Conservation (phyloP, 2,113 vertebrate genomes). For the Nycticryphes semicollaris region DNA sequence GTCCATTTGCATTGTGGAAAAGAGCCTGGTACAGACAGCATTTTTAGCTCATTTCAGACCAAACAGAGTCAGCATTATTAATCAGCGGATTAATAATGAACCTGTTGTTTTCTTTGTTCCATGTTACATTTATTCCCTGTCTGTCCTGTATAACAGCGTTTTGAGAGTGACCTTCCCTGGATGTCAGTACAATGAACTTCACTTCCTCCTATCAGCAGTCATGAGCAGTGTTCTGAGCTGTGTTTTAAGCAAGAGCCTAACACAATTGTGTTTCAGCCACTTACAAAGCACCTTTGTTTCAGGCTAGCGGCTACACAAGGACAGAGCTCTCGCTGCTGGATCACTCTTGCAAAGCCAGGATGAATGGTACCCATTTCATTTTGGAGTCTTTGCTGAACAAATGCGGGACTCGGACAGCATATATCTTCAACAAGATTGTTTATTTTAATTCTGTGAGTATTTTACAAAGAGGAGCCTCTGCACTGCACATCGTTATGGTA, state of each 20-base stretch:
- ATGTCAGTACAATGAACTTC: slow-evolving; percentile 11
- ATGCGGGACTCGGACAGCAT: slow-evolving; percentile 79
- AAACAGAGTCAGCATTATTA: slow-evolving; percentile 34
- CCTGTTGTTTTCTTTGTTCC: slow-evolving; percentile 40
- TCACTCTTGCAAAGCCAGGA: slow-evolving; percentile 86
- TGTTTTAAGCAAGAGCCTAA: neutral
- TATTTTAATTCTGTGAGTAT: slow-evolving; percentile 91
- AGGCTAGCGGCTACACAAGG: slow-evolving; percentile 81
- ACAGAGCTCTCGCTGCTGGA: slow-evolving; percentile 88
- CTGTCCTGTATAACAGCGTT: slow-evolving; percentile 34
- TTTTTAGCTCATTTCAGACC: slow-evolving; percentile 5
- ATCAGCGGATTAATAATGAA: slow-evolving; percentile 34
- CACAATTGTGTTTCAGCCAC: neutral
- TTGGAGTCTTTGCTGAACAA: slow-evolving; percentile 84
- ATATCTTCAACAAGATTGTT: slow-evolving; percentile 69
- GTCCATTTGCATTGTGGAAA: neutral
- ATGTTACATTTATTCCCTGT: neutral
- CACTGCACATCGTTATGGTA: neutral
- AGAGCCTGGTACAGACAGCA: neutral
- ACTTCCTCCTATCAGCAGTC: slow-evolving; percentile 11
- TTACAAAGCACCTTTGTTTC: slow-evolving; percentile 59
- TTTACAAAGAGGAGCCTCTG: neutral
- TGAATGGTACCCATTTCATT: slow-evolving; percentile 91
- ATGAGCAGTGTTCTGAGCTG: neutral
- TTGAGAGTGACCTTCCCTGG: slow-evolving; percentile 59